These are phyloP conservation scores for Megastigmus dorsalis DNA, from an alignment of 2,888 invertebrate species.

Conservation along the genomic window DNA sequence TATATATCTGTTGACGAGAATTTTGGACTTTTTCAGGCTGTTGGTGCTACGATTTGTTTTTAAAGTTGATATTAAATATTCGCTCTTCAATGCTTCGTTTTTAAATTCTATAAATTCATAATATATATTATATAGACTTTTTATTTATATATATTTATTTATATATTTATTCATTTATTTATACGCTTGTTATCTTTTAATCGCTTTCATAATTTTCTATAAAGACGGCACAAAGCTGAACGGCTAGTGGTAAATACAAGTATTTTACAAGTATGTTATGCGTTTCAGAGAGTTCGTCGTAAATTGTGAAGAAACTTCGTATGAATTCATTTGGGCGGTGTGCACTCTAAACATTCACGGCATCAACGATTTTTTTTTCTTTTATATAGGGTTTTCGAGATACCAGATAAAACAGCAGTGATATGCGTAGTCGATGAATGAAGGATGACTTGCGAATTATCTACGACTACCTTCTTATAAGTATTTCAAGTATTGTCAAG, in stretches of 20 bases:
- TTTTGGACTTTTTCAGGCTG: slow-evolving; percentile 31
- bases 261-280: slow-evolving; percentile 69
- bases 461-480: slow-evolving; percentile 42
- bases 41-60: slow-evolving; percentile 1
- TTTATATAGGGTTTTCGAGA: slow-evolving; percentile 31
- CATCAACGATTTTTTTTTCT: no score
- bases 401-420: slow-evolving; percentile 33
- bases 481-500: slow-evolving; percentile 53
- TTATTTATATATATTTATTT: slow-evolving; percentile 33
- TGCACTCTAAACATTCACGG: slow-evolving; percentile 19
- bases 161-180: slow-evolving; percentile 54
- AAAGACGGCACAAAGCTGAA: slow-evolving; percentile 73
- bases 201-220: slow-evolving; percentile 63
- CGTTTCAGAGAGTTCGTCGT: slow-evolving; percentile 56
- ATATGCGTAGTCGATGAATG: slow-evolving; percentile 38
- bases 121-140: slow-evolving; percentile 40
- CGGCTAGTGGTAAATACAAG: slow-evolving; percentile 70
- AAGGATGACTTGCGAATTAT: slow-evolving; percentile 37
- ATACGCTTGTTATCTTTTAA: slow-evolving; percentile 56
- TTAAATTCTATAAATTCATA: slow-evolving; percentile 25
- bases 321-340: background rate
- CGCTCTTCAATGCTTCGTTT: slow-evolving; percentile 20
- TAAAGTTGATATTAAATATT: slow-evolving; percentile 15
- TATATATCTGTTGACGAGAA: slow-evolving; percentile 8
- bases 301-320: slow-evolving; percentile 31